Percentiles rank a stretch among this genome's conserved stretches.
phyloP scores from a whole-genome alignment of 2,113 vertebrate species.

The Electrona antarctica region DNA sequence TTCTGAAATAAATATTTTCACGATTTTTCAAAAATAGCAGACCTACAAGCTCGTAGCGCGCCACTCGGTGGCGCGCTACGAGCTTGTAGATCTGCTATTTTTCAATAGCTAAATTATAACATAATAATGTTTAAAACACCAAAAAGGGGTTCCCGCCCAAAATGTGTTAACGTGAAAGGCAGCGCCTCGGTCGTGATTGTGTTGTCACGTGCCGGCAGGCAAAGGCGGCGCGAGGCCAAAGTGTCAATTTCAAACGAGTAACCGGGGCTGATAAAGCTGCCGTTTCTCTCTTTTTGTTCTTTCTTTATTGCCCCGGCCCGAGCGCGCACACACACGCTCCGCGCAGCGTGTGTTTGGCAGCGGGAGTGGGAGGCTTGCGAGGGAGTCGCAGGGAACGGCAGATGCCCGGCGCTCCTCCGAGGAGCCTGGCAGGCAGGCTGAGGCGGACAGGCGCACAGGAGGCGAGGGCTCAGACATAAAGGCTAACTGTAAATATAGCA shows the following conservation, averaged over 20 bases:
- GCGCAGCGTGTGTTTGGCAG: constrained; percentile 38
- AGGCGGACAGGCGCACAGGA: constrained; percentile 41
- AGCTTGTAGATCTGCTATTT: no score
- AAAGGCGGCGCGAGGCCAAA: constrained; percentile 29
- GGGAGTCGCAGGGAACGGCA: constrained; percentile 55
- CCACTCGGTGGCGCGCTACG: no score
- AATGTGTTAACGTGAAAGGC: constrained; percentile 22
- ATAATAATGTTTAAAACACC: no score
- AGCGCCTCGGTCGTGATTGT: constrained; percentile 2
- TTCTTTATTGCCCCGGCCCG: constrained; percentile 37
- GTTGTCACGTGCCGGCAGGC: constrained; percentile 30
- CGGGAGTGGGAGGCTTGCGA: constrained; percentile 63
- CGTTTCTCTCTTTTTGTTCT: constrained; percentile 17
- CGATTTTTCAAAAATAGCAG: no score
- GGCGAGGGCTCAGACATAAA: constrained; percentile 43
- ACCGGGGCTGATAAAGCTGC: constrained; percentile 12
- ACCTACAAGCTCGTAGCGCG: no score
- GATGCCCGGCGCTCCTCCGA: constrained; percentile 64
- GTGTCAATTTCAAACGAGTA: constrained; percentile 54
- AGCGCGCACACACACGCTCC: neutral
- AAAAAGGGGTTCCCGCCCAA: no score
- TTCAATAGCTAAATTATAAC: no score
- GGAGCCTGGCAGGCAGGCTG: constrained; percentile 51
- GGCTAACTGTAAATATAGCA: constrained; percentile 79
- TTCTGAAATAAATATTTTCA: no score